Conservation (phyloP, 2,888 invertebrate species). For the Philereme vetulata region DNA sequence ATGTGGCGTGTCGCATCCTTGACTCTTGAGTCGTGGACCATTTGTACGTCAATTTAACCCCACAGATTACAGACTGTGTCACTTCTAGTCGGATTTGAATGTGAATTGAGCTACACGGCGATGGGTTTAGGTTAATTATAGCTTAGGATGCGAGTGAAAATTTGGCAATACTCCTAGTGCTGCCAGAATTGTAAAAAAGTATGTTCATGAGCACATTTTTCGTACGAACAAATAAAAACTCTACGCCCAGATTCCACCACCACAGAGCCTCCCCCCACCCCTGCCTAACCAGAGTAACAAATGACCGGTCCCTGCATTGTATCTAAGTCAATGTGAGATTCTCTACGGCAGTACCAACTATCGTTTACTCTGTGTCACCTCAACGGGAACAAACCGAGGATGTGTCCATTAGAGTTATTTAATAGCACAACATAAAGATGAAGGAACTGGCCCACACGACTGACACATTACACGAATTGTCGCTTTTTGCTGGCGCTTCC, state of each 20-base stretch:
- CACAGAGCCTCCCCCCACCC: no score
- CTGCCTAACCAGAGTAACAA: no score
- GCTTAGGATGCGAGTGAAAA: neutral
- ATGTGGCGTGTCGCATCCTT: slow-evolving; percentile 26
- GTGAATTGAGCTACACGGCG: neutral
- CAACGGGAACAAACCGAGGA: slow-evolving; percentile 67
- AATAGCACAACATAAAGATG: slow-evolving; percentile 69
- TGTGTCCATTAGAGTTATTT: slow-evolving; percentile 66
- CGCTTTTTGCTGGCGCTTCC: slow-evolving; percentile 48
- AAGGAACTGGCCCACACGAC: slow-evolving; percentile 53
- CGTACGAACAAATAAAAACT: no score
- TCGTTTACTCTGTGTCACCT: slow-evolving; percentile 35
- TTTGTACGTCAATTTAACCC: slow-evolving; percentile 12
- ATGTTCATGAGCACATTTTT: no score
- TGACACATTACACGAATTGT: slow-evolving; percentile 35
- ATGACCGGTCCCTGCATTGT: no score
- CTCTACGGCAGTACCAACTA: slow-evolving; percentile 3
- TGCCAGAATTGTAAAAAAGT: no score
- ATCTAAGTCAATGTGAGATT: neutral
- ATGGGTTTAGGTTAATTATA: neutral
- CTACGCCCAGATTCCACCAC: no score
- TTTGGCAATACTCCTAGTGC: neutral
- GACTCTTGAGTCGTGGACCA: slow-evolving; percentile 17
- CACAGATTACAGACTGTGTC: slow-evolving; percentile 7
- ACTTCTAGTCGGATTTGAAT: slow-evolving; percentile 40